Percentiles rank a stretch among this genome's conserved stretches.
Evolutionary conservation across 2,888 invertebrate genomes (phyloP).

Genomic region (Cataglyphis cursor): DNA sequence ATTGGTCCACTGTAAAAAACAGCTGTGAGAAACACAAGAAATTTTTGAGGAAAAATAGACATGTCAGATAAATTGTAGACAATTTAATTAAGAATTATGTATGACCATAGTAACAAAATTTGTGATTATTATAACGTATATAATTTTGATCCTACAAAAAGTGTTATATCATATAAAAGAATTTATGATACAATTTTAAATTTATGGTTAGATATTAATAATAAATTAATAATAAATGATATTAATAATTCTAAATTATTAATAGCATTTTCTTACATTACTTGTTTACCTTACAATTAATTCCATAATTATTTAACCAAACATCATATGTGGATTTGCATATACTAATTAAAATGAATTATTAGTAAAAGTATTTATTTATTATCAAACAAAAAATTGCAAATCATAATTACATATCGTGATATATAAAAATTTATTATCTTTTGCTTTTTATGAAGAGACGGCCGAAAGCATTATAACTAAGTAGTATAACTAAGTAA

Average conservation of each 20-base stretch:
- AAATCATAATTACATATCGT: slow-evolving; percentile 13
- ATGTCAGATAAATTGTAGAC: neutral
- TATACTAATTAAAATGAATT: neutral
- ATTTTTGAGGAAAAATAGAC: slow-evolving; percentile 57
- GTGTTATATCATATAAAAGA: neutral
- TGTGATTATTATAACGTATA: neutral
- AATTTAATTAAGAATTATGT: neutral
- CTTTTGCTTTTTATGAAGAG: slow-evolving; percentile 3
- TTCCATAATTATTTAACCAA: neutral
- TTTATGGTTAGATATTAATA: neutral
- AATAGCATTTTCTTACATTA: neutral
- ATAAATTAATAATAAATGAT: neutral
- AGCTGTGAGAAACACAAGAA: slow-evolving; percentile 28
- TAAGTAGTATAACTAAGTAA: slow-evolving; percentile 71
- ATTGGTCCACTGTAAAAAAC: slow-evolving; percentile 62
- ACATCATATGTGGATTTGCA: neutral
- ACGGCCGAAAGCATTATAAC: slow-evolving; percentile 64
- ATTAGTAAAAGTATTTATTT: neutral
- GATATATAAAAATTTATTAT: slow-evolving; percentile 63
- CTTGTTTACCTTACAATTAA: neutral
- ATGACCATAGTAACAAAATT: neutral
- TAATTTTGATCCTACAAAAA: neutral
- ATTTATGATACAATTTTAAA: neutral
- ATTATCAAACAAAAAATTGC: slow-evolving; percentile 9
- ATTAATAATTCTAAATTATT: neutral